Conservation (phyloP, 2,113 vertebrate genomes). For the Toxotes chatareus region DNA sequence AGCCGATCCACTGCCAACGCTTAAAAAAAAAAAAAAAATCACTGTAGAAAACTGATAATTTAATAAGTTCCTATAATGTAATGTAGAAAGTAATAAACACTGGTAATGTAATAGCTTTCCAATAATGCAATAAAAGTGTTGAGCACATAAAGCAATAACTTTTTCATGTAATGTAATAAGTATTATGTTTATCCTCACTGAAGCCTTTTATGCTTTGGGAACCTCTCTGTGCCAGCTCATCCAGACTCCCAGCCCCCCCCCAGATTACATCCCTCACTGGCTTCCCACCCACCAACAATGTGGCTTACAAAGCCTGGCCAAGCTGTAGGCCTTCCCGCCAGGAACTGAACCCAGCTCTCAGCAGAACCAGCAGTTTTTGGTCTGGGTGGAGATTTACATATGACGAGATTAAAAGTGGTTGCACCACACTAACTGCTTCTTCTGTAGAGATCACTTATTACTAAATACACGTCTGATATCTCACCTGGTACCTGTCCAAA, state of each 20-base stretch:
- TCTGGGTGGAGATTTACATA: neutral
- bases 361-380: neutral
- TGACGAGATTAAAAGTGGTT: no score
- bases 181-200: conserved; percentile 16
- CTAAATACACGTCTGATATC: neutral
- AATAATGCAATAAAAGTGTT: conserved; percentile 23
- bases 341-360: conserved; percentile 16
- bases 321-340: conserved; percentile 3
- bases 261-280: conserved; percentile 18
- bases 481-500: neutral
- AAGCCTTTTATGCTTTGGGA: neutral
- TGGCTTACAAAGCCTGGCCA: neutral
- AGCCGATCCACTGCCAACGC: neutral
- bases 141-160: conserved; percentile 23
- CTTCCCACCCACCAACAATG: conserved; percentile 6
- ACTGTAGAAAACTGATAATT: conserved; percentile 18
- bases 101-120: conserved; percentile 11
- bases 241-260: conserved; percentile 6
- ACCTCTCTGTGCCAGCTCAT: neutral
- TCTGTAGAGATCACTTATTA: neutral
- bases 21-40: no score
- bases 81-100: conserved; percentile 18
- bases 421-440: neutral
- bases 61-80: neutral
- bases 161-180: conserved; percentile 31